Percentiles rank a stretch among this genome's conserved stretches.
Conservation (phyloP, 2,888 invertebrate species). For the Idaea biselata region DNA sequence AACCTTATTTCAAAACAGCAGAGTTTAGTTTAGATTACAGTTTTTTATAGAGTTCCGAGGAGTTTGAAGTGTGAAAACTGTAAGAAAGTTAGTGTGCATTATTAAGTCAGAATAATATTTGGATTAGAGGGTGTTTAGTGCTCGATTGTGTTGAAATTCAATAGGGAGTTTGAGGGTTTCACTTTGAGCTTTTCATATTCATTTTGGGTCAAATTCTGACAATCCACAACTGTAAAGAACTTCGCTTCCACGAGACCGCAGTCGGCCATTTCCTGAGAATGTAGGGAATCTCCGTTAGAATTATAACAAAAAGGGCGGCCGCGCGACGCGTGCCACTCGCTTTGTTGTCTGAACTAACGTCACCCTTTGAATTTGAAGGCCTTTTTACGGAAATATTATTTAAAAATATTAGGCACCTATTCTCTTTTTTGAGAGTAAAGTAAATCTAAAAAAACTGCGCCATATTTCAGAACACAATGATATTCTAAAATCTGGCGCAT, state of each 20-base stretch:
- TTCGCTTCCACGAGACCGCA: not conserved
- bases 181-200: not conserved
- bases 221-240: slow-evolving; percentile 13
- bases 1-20: not conserved
- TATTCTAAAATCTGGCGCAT: too few relatives aligned
- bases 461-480: too few relatives aligned
- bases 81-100: slow-evolving; percentile 28
- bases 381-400: not conserved
- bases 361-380: not conserved
- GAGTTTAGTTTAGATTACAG: not conserved
- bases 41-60: not conserved
- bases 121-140: slow-evolving; percentile 19
- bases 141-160: slow-evolving; percentile 9
- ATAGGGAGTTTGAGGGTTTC: not conserved
- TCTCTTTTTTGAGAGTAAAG: not conserved
- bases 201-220: not conserved
- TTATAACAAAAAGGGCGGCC: not conserved
- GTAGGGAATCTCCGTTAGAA: slow-evolving; percentile 17
- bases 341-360: not conserved
- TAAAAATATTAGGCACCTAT: not conserved
- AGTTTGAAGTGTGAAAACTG: slow-evolving; percentile 2
- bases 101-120: slow-evolving; percentile 29
- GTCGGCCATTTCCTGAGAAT: slow-evolving; percentile 13
- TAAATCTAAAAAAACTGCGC: not conserved
- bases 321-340: not conserved